phyloP scores from a whole-genome alignment of 2,113 vertebrate species.

The Atlantisia rogersi region DNA sequence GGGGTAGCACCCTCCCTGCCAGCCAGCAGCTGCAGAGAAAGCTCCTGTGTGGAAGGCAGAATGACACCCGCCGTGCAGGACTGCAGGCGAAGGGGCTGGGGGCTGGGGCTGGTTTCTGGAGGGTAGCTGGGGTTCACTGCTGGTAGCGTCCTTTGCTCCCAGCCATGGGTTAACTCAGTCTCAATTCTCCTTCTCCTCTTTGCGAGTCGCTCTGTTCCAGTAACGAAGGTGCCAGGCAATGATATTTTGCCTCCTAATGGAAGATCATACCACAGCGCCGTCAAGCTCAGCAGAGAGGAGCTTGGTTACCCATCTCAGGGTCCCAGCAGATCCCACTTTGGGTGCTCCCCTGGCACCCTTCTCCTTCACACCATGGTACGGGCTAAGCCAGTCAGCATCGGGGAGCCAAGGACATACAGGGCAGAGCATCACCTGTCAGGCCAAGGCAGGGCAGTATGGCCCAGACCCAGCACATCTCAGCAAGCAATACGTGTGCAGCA shows the following conservation, averaged over 20 bases:
- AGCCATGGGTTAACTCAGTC: not conserved
- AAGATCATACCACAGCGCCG: not conserved
- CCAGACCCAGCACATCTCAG: accelerated
- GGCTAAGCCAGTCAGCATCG: not conserved
- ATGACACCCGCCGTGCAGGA: accelerated
- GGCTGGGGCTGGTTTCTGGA: not conserved
- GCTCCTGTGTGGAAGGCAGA: not conserved
- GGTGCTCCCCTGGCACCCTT: not conserved
- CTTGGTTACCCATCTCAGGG: accelerated
- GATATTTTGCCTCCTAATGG: not conserved
- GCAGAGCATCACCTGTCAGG: accelerated
- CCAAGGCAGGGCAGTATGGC: accelerated
- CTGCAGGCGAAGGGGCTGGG: no score
- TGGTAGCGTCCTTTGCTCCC: not conserved
- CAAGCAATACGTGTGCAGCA: accelerated
- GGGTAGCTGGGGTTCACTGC: not conserved
- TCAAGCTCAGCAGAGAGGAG: not conserved
- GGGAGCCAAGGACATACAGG: not conserved
- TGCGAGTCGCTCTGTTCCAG: not conserved
- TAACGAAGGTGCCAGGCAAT: not conserved
- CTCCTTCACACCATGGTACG: not conserved
- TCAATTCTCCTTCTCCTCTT: not conserved
- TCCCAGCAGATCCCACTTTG: not conserved
- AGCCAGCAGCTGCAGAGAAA: not conserved
- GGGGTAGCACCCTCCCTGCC: not conserved